A percentile compares a stretch with the other conserved stretches of the same genome.
Evolutionary conservation across 2,113 vertebrate species (phyloP).

Genomic region (Amphiprion percula): DNA sequence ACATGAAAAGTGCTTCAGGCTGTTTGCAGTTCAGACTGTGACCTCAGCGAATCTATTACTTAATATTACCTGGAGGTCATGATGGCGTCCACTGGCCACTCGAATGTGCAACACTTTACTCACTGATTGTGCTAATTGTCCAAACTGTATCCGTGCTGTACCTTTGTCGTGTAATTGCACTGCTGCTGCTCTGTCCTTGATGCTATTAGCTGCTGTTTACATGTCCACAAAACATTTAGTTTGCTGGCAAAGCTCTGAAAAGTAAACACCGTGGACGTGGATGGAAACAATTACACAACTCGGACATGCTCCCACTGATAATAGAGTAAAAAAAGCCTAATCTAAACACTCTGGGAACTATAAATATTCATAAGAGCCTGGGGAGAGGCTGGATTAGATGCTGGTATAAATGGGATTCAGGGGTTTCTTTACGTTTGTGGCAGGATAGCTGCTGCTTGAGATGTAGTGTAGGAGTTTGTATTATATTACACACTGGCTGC

Average conservation of each 20-base stretch:
- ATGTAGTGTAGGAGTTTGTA: neutral
- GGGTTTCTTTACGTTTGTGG: constrained; percentile 15
- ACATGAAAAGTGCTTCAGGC: constrained; percentile 31
- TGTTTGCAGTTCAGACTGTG: constrained; percentile 5
- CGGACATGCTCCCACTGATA: constrained; percentile 42
- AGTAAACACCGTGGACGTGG: constrained; percentile 24
- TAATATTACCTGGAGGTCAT: constrained; percentile 24
- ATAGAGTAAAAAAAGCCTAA: constrained; percentile 5
- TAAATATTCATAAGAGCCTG: constrained; percentile 63
- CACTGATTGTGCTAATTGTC: neutral
- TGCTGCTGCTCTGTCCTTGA: neutral
- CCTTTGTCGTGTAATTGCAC: neutral
- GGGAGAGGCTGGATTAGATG: constrained; percentile 34
- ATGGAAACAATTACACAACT: constrained; percentile 69
- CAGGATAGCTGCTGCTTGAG: constrained; percentile 2
- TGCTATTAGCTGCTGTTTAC: constrained; percentile 49
- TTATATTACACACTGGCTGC: constrained; percentile 27
- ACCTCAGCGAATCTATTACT: constrained; percentile 14
- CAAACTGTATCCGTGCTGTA: neutral
- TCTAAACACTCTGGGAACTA: constrained; percentile 44
- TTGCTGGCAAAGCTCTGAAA: constrained; percentile 39
- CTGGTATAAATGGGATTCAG: constrained; percentile 34
- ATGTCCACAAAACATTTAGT: constrained; percentile 57
- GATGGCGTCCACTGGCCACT: neutral
- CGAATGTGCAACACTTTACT: constrained; percentile 1